Conservation (phyloP, 2,888 invertebrate genomes). For the Leptinotarsa rubiginosa region DNA sequence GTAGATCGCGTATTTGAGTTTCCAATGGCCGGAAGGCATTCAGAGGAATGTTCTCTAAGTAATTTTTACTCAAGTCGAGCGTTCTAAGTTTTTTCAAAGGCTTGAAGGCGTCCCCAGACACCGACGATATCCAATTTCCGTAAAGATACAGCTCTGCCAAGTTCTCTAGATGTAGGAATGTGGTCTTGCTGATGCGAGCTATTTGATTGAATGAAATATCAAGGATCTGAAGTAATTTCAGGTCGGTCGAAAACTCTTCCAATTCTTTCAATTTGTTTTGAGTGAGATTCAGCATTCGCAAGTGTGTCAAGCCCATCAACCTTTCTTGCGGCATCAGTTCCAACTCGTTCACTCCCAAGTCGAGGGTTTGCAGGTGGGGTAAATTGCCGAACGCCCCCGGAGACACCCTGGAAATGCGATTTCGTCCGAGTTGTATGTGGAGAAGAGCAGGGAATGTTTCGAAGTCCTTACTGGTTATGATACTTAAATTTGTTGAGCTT, state of each 20-base stretch:
- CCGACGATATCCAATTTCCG: constrained; percentile 84
- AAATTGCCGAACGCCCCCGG: constrained; percentile 87
- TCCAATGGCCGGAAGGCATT: constrained; percentile 83
- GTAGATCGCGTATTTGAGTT: constrained; percentile 82
- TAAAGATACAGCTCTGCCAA: constrained; percentile 82
- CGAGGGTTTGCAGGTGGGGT: constrained; percentile 80
- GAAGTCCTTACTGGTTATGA: constrained; percentile 87
- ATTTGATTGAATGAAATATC: constrained; percentile 88
- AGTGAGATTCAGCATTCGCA: constrained; percentile 83
- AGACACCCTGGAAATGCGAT: constrained; percentile 82
- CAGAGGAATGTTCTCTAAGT: constrained; percentile 82
- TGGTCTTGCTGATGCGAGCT: constrained; percentile 79
- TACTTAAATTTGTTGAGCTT: constrained; percentile 82
- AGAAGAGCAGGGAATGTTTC: constrained; percentile 84
- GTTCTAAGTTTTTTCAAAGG: constrained; percentile 80
- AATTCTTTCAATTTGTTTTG: constrained; percentile 84
- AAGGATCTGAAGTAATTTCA: constrained; percentile 81
- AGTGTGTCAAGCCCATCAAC: constrained; percentile 80
- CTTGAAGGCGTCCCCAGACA: constrained; percentile 83
- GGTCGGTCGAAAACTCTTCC: constrained; percentile 83
- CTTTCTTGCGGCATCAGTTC: constrained; percentile 87
- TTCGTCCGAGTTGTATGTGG: constrained; percentile 79
- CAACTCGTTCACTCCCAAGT: constrained; percentile 85
- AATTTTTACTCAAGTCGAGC: constrained; percentile 86
- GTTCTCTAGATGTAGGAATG: constrained; percentile 81